Conservation (phyloP, 2,797 vertebrate species). For the Gambelia wislizenii region DNA sequence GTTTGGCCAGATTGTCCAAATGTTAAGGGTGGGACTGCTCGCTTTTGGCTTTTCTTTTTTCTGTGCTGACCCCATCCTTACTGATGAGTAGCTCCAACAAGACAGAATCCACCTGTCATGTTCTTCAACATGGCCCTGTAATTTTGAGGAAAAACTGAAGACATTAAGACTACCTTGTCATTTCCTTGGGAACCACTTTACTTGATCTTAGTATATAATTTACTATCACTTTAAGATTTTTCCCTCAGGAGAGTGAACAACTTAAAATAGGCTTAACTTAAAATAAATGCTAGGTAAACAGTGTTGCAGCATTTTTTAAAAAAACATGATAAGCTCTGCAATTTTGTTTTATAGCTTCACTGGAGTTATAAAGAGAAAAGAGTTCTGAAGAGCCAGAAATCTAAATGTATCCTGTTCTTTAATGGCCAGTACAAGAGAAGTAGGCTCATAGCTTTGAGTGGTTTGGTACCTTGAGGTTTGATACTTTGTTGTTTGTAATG, state of each 20-base stretch:
- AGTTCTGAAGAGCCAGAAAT: background rate
- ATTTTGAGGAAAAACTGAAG: background rate
- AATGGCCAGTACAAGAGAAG: background rate
- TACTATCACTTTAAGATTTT: background rate
- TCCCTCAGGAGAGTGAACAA: background rate
- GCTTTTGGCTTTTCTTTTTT: constrained; percentile 2
- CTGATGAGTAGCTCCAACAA: constrained; percentile 1
- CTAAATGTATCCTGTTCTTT: background rate
- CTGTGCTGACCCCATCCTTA: background rate
- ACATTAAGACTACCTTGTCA: background rate
- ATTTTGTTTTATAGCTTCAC: background rate
- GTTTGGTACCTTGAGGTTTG: background rate
- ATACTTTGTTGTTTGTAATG: too few species aligned
- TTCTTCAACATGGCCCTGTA: background rate
- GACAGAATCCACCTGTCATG: constrained; percentile 29
- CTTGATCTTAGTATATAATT: background rate
- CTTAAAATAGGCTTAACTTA: background rate
- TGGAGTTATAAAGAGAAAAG: background rate
- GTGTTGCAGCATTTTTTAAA: background rate
- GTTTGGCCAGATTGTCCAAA: background rate
- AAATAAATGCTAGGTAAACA: background rate
- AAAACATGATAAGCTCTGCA: background rate
- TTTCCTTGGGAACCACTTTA: background rate
- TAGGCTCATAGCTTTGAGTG: background rate
- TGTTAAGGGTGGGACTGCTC: constrained; percentile 12